These are phyloP conservation scores for Notodonta dromedarius DNA, from an alignment of 2,888 invertebrate species.

Conservation along the genomic window DNA sequence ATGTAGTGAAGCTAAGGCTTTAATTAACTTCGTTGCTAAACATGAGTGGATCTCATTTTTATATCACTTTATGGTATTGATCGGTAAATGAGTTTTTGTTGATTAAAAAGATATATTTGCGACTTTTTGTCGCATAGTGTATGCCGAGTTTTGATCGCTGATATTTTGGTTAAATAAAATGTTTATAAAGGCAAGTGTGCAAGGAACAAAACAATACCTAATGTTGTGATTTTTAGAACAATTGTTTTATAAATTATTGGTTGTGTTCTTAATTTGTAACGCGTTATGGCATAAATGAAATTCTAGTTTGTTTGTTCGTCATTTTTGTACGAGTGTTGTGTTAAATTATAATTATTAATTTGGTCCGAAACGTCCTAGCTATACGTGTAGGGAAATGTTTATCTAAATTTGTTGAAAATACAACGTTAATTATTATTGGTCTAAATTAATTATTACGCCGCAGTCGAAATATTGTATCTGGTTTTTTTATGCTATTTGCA, in stretches of 20 bases:
- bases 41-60: constrained; percentile 15
- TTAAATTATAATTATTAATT: background rate
- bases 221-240: constrained; percentile 47
- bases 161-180: constrained; percentile 21
- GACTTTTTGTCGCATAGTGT: constrained; percentile 25
- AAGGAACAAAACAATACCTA: constrained; percentile 36
- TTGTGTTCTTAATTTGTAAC: constrained; percentile 53
- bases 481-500: too few species aligned
- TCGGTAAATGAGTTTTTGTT: background rate
- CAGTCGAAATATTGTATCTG: too few species aligned
- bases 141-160: constrained; percentile 24
- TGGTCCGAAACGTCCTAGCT: background rate
- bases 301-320: constrained; percentile 32
- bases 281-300: constrained; percentile 27
- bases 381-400: too few species aligned
- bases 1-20: background rate
- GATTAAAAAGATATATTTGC: background rate
- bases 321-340: constrained; percentile 22
- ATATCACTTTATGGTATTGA: constrained; percentile 3
- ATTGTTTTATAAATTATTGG: constrained; percentile 48
- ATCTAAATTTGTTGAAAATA: too few species aligned
- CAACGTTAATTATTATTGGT: too few species aligned
- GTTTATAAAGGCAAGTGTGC: constrained; percentile 55
- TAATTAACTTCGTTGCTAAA: background rate
- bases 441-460: too few species aligned